Evolutionary conservation across 2,797 vertebrate species (phyloP), one percentile per base, ranked within the genome.

Genomic region (Eospalax fontanierii): DNA sequence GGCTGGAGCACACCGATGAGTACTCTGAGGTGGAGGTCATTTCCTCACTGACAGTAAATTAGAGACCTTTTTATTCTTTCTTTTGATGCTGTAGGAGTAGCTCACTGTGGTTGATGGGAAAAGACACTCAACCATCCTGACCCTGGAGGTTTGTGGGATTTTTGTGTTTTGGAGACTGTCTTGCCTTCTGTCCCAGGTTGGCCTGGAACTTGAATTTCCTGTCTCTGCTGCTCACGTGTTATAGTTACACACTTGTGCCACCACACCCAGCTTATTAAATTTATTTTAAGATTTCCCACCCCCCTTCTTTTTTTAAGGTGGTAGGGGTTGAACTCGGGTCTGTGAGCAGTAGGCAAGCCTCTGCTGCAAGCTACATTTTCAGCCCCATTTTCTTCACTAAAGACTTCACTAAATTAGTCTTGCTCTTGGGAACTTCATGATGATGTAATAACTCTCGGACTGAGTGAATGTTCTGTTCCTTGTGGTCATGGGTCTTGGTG

Each of bases 401-500:
- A 73, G 82, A 63, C 43, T 81, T 82, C 2, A 0, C 43, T 88
- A 80, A 65, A 15, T 16, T 65, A n/a, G 9, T 70, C 95, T 79
- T 30, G 18, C n/a, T 71, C 59, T 61, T 95, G 61, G 84, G 73
- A 89, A 87, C 22, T 87, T 78, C n/a, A 30, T 75, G 68, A 75
- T 94, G 87, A 22, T 6, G 0, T 68, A 70, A 82, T 80, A 54
- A 66, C 75, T 89, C 66, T 89, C 73, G 40, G n/a, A 43, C 26
- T 50, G 19, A 92, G 63, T 75, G 63, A 83, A 68, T 0, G 65
- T 38, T 65, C 68, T 93, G 82, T 50, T 82, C 11, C 43, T 88
- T 35, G 0, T 84, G 54, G 94, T 95, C 94, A 87, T 57, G 50
- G 43, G 93, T 66, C 90, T 94, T 95, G 94, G 88, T 95, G 95